Base-by-base conservation (phyloP, 2,797 vertebrate species). In the Setipinna tenuifilis region DNA sequence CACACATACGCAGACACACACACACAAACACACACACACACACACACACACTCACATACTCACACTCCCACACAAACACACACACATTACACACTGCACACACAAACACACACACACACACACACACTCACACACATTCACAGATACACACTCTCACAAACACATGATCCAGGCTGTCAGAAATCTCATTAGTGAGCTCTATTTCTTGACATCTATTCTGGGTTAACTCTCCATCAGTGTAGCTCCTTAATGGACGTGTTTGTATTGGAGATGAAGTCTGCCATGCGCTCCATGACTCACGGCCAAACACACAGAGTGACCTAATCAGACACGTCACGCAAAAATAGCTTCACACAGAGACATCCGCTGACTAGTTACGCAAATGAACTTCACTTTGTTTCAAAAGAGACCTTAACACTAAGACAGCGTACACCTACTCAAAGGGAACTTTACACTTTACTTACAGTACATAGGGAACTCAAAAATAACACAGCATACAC, bases 251-350 rank as follows among this genome's bases (percentile, higher is more conserved):
- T 90, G 89, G 91, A 92, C 93, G 90, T 92, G 91, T 78, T 25
- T 68, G 78, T 44, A 46, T 35, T 23, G 78, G 71, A 65, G 81
- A 83, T 89, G 54, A 91, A 87, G 84, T n/a, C 54, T 88, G 92
- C 90, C 91, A 91, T 88, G 80, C 54, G 90, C 92, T 91, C 86
- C n/a, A 93, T 95, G 94, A 94, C 90, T 95, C 94, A 94, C 89
- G 86, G 89, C 90, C 92, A 89, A 92, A 91, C 91, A 92, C 91
- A 92, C 92, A 93, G 92, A 90, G 81, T 89, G 87, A 90, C 92
- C 93, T 94, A 94, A 93, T 94, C 93, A 94, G 94, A 92, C 91
- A 12, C 94, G 91, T 89, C 90, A n/a, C n/a, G n/a, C 92, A 91
- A 91, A 94, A 95, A 94, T 94, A 94, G 93, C 93, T 89, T 61